Conservation (phyloP, 2,888 invertebrate genomes). For the Galeopsomyia nigrocyanea region DNA sequence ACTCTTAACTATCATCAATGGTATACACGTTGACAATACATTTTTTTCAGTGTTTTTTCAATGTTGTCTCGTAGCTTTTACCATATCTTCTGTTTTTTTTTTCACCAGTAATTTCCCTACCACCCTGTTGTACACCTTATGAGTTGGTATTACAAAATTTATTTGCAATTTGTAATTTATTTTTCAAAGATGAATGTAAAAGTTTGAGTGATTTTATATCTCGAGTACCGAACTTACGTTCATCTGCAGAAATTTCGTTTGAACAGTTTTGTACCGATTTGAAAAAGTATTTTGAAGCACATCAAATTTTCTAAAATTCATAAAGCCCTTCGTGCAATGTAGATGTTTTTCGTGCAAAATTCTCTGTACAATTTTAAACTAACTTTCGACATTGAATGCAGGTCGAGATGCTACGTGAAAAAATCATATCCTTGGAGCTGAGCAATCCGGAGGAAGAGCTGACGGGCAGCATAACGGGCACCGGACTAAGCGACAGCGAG, state of each 20-base stretch:
- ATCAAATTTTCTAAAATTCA: not conserved
- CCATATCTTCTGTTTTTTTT: not conserved
- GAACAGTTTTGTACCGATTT: too few relatives aligned
- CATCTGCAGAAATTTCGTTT: not conserved
- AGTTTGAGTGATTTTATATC: not conserved
- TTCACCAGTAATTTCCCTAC: not conserved
- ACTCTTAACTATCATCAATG: conserved; percentile 42
- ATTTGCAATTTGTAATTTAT: too few relatives aligned
- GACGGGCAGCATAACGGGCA: conserved; percentile 60
- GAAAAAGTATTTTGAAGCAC: not conserved
- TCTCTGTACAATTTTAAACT: not conserved
- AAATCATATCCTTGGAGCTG: conserved; percentile 90
- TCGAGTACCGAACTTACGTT: too few relatives aligned
- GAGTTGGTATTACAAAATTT: too few relatives aligned
- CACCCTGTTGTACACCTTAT: not conserved
- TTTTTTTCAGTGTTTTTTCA: conserved; percentile 15
- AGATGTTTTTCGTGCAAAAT: not conserved
- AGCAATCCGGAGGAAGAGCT: conserved; percentile 77
- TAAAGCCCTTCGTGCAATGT: not conserved
- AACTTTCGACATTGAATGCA: conserved; percentile 59
- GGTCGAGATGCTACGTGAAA: conserved; percentile 93
- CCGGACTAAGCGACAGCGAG: conserved; percentile 65
- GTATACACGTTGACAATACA: conserved; percentile 52
- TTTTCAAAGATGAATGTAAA: too few relatives aligned
- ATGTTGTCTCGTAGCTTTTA: conserved; percentile 11